Conservation (phyloP, 2,113 vertebrate species). For the Malurus alboscapulatus region DNA sequence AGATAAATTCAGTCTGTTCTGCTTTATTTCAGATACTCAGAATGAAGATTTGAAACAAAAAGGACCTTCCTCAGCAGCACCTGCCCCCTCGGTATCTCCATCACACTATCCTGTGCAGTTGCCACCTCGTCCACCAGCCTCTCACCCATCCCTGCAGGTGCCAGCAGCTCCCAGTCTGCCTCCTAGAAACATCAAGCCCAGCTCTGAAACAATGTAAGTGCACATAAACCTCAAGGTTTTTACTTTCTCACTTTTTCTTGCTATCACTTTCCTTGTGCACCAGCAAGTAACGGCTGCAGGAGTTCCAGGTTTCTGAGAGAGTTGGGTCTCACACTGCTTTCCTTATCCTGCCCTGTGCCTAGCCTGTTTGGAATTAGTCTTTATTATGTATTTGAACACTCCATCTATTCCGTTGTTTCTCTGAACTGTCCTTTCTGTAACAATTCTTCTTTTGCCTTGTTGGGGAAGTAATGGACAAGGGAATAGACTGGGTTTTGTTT, state of each 20-base stretch:
- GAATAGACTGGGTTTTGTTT: background rate
- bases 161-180: slow-evolving; percentile 78
- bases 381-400: background rate
- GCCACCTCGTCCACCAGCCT: slow-evolving; percentile 16
- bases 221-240: background rate
- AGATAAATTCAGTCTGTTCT: background rate
- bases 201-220: slow-evolving; percentile 64
- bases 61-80: background rate
- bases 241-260: background rate
- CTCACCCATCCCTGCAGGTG: background rate
- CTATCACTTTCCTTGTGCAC: background rate
- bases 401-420: background rate
- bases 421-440: background rate
- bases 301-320: background rate
- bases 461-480: fast-evolving
- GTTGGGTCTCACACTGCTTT: background rate
- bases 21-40: slow-evolving; percentile 35
- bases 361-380: background rate
- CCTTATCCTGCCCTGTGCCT: background rate
- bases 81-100: background rate
- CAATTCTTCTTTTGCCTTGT: background rate
- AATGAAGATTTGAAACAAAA: background rate
- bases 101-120: slow-evolving; percentile 36
- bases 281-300: background rate
- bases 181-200: slow-evolving; percentile 76